A percentile compares a stretch with the other conserved stretches of the same genome.
These are phyloP conservation scores for Pemphigus obesinymphae DNA, from an alignment of 1,140 invertebrate genomes.

Conservation along the genomic window DNA sequence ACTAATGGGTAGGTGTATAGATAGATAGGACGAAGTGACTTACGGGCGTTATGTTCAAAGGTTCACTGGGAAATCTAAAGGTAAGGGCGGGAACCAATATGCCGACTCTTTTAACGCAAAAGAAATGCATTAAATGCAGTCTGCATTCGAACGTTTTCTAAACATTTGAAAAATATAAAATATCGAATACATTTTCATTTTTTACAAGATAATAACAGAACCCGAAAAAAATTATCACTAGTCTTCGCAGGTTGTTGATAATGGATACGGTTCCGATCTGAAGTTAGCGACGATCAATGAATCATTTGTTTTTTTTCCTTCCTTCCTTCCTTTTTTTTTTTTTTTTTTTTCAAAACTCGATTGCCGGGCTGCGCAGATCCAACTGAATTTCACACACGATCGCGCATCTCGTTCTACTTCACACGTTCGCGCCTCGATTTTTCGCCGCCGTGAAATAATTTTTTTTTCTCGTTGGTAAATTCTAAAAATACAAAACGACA, in stretches of 20 bases:
- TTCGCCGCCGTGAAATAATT: neutral
- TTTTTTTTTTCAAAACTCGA: neutral
- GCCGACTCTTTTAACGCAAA: neutral
- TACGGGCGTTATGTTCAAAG: conserved; percentile 34
- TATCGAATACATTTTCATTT: neutral
- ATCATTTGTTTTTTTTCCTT: neutral
- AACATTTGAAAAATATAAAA: conserved; percentile 6
- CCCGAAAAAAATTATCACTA: neutral
- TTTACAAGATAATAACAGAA: conserved; percentile 24
- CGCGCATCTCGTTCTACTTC: neutral
- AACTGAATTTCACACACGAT: neutral
- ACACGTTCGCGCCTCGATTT: neutral
- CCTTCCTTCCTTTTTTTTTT: too few relatives aligned
- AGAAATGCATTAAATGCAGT: neutral
- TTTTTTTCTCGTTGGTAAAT: neutral
- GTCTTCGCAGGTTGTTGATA: conserved; percentile 9
- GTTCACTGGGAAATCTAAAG: neutral
- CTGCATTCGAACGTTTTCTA: neutral
- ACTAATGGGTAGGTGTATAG: neutral
- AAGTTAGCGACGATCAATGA: conserved; percentile 37
- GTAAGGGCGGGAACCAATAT: conserved; percentile 12
- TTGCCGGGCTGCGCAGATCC: neutral
- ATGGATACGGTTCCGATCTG: conserved; percentile 10
- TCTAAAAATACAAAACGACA: neutral
- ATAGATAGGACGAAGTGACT: neutral